A percentile compares a stretch with the other conserved stretches of the same genome.
Evolutionary conservation across 2,888 invertebrate genomes (phyloP).

Genomic region (Meiosimyza platycephala): DNA sequence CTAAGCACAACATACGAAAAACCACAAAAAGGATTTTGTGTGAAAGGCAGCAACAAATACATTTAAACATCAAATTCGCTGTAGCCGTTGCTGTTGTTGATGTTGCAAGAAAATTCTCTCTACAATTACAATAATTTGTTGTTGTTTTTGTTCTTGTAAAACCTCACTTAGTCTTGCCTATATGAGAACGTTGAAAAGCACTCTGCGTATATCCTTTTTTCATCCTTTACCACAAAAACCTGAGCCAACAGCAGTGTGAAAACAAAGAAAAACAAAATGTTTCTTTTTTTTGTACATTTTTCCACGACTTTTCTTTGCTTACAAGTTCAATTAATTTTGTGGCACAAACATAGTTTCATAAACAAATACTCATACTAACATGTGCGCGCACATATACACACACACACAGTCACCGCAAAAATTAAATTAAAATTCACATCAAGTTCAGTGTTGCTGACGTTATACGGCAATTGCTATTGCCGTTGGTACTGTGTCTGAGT

Average conservation of each 20-base stretch:
- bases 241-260: slow-evolving; percentile 2
- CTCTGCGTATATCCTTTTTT: neutral
- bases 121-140: too few relatives aligned
- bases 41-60: slow-evolving; percentile 22
- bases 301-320: slow-evolving; percentile 39
- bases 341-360: slow-evolving; percentile 44
- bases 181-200: too few relatives aligned
- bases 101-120: neutral
- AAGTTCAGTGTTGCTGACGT: slow-evolving; percentile 24
- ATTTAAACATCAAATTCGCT: slow-evolving; percentile 28
- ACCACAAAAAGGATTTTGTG: slow-evolving; percentile 23
- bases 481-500: slow-evolving; percentile 1
- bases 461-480: neutral
- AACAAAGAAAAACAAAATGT: neutral
- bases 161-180: too few relatives aligned
- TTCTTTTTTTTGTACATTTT: slow-evolving; percentile 10
- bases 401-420: slow-evolving; percentile 57
- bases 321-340: slow-evolving; percentile 64
- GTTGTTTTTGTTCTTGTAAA: too few relatives aligned
- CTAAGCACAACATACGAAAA: neutral
- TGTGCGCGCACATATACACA: slow-evolving; percentile 39
- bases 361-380: slow-evolving; percentile 43
- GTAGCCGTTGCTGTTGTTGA: neutral
- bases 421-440: slow-evolving; percentile 61
- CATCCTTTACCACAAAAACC: neutral